Base-by-base conservation (phyloP, 2,113 vertebrate species). In the Cephalopterus ornatus region DNA sequence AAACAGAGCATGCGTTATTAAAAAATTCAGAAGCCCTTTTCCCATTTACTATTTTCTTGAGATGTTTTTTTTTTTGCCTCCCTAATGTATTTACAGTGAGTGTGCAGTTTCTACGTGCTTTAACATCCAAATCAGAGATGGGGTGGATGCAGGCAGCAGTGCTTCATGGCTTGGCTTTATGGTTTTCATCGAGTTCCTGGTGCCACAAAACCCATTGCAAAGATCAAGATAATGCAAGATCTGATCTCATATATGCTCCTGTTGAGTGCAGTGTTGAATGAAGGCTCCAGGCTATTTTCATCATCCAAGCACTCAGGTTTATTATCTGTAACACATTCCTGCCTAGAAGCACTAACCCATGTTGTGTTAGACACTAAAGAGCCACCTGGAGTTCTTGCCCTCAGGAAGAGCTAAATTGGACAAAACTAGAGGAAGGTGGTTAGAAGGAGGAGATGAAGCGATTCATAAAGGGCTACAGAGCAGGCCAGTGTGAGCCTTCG, bases 241-340 rank as follows among this genome's bases (percentile, higher is more conserved):
- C 47, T 50, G 83, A 84, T 95, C 83, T 91, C 65, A 61, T 95
- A 75, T 66, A 59, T 58, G 62, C 59, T 76, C 86, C 20, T 46
- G 66, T 91, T 77, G 75, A 92, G 65, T 28, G 82, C 65, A 88
- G 73, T 68, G 71, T 66, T 92, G 81, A 93, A 84, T 52, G 65
- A 93, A 96, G 62, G 59, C 91, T 85, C 49, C 74, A 62, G 92
- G 95, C 86, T 95, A 89, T 93, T 97, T 91, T 89, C 90, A 86
- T 90, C 82, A 84, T 80, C 47, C 44, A 21, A 70, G 47, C 2
- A 0, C 90, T 85, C 53, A 84, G 80, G 72, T 89, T 96, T 93
- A 88, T 95, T 92, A 92, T 92, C 63, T 90, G 56, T 68, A 93
- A 92, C 90, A 80, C 47, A 80, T 88, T 90, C 56, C 55, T 88